Evolutionary conservation across 2,888 invertebrate genomes (phyloP), one percentile per base, ranked within the genome.

Genomic region (Tetragnatha montana): DNA sequence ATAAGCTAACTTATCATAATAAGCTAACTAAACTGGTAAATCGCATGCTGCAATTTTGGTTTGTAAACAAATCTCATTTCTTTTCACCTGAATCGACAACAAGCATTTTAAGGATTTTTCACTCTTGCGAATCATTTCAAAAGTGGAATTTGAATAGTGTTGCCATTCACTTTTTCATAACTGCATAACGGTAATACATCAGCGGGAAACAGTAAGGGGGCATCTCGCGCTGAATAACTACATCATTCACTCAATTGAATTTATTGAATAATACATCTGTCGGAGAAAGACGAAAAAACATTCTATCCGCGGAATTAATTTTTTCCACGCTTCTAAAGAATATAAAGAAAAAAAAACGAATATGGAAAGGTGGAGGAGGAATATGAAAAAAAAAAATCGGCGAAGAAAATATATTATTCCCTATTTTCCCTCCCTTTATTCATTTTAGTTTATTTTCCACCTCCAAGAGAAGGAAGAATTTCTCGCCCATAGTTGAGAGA

Each of bases 251-350:
- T 19, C 50, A 19, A 8, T 50, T 19, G 51, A 19, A 2, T 51
- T 47, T 78, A 78, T 78, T 78, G 78, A 78, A 78, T 78, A 78
- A 78, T 78, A 78, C 78, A 78, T 78, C 51, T 78, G 78, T 51
- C 51, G 75, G 19, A 6, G 21, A 51, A 51, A 50, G 51, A 47
- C 35, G 50, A 51, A 6, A 19, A 47, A 50, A 78, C 17, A 51
- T 21, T 50, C 12, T 78, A 78, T 78, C 51, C 19, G 51, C 50
- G 51, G 51, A 50, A 51, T 51, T 78, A 51, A 17, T 78, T 78
- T 51, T 51, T 78, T 78, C 49, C 49, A 6, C 19, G n/a, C 71
- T 21, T 10, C 22, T 8, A 19, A n/a, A 78, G 50, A 14, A 19
- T 51, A 78, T 47, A 35, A 78, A n/a, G n/a, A n/a, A n/a, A n/a